Base-by-base conservation (phyloP, 2,113 vertebrate genomes). In the Oreochromis aureus region DNA sequence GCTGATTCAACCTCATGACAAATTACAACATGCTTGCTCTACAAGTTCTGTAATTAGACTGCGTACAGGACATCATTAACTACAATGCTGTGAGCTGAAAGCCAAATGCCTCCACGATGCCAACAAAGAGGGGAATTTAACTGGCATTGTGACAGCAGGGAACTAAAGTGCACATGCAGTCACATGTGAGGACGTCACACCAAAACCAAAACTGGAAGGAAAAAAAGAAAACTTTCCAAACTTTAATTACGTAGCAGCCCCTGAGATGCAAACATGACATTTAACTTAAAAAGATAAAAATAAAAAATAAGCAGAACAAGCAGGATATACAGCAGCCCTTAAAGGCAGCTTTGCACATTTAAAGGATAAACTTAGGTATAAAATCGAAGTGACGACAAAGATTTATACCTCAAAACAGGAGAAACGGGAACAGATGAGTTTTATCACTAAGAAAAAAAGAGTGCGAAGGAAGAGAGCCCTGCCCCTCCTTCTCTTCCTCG, bases 381-480 rank as follows among this genome's bases (percentile, higher is more conserved):
- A 90, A 86, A 18, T 79, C 8, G 11, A 41, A 7, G 30, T 53
- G 58, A 86, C 48, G 24, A 91, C 83, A 90, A 73, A 24, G 83
- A 87, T 34, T 84, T 84, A 89, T 16, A 48, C 24, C 63, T 80
- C 30, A 85, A 82, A 89, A 91, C 24, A 36, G 3, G 48, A 83
- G 15, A 51, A 83, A 89, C 5, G 36, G 82, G 83, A 12, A 71
- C 56, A 39, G 34, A 78, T 54, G 58, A 59, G 41, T 71, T 85
- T 90, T 88, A 86, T 82, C 61, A 86, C 39, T 80, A 32, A 78
- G 44, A 44, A 87, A 73, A 88, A 89, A 91, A 91, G 85, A 84
- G 82, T 91, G 80, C 87, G 41, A 51, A 53, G 84, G 36, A 51
- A 73, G 86, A 39, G 61, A 66, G 34, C 34, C 19, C 61, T 66